These are phyloP conservation scores for Catocala nupta DNA, from an alignment of 2,888 invertebrate genomes.

Conservation along the genomic window DNA sequence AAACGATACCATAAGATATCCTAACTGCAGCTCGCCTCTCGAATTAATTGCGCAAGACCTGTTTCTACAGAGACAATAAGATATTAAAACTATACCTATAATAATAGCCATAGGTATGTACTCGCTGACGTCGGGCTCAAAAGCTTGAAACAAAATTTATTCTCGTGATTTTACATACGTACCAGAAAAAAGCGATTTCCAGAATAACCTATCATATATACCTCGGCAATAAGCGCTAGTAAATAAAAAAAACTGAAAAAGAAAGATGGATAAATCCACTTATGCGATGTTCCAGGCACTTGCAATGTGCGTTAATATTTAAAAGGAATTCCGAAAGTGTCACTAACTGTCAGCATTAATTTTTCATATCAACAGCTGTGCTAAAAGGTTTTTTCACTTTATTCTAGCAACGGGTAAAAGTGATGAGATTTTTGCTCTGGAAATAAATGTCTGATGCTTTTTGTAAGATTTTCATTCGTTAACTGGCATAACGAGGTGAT, in stretches of 20 bases:
- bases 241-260: conserved; percentile 19
- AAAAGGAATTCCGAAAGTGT: conserved; percentile 34
- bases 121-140: no score
- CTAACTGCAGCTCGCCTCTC: no score
- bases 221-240: neutral
- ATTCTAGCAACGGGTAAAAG: conserved; percentile 13
- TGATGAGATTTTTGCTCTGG: conserved; percentile 6
- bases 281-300: conserved; percentile 24
- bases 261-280: conserved; percentile 21
- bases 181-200: no score
- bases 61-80: no score
- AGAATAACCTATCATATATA: no score
- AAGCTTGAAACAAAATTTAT: no score
- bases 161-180: no score
- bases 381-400: conserved; percentile 39
- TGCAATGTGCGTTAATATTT: conserved; percentile 36
- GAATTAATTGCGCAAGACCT: no score
- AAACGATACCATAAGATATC: no score
- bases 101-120: no score
- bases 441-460: conserved; percentile 9
- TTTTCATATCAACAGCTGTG: conserved; percentile 35
- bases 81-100: no score
- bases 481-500: no score
- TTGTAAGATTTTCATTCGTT: neutral
- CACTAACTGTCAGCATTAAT: conserved; percentile 37